Evolutionary conservation across 2,888 invertebrate species (phyloP).

Genomic region (Leucophora obtusa): DNA sequence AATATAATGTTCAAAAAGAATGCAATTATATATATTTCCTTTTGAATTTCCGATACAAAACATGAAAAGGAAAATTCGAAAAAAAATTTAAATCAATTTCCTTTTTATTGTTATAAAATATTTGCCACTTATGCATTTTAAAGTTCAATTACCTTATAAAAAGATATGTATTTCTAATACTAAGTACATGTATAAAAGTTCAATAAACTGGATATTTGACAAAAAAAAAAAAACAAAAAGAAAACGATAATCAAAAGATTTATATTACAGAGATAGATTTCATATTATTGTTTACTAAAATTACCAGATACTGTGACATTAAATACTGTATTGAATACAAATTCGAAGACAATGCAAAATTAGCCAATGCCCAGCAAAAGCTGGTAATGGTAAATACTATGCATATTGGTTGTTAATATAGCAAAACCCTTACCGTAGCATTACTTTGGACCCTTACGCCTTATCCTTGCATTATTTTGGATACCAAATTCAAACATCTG

Average conservation of each 20-base stretch:
- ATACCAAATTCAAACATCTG: no score
- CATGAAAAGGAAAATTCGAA: neutral
- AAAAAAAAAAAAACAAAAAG: conserved; percentile 4
- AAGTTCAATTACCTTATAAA: conserved; percentile 31
- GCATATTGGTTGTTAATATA: no score
- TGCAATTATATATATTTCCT: neutral
- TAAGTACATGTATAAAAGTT: conserved; percentile 35
- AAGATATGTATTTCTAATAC: conserved; percentile 1
- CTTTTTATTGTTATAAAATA: conserved; percentile 3
- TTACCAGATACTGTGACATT: conserved; percentile 24
- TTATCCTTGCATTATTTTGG: no score
- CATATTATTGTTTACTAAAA: conserved; percentile 5
- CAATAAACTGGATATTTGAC: conserved; percentile 41
- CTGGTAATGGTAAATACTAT: no score
- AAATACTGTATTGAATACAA: conserved; percentile 6
- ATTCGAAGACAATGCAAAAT: neutral
- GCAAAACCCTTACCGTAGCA: no score
- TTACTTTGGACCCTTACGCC: no score
- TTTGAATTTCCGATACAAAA: neutral
- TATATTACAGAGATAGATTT: conserved; percentile 25
- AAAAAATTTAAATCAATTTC: conserved; percentile 23
- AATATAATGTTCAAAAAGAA: neutral
- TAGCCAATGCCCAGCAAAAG: no score
- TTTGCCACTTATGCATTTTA: conserved; percentile 14
- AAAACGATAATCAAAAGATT: conserved; percentile 11